Conservation (phyloP, 53 echinoderm and acorn worm genomes). For the Holothuria leucospilota region DNA sequence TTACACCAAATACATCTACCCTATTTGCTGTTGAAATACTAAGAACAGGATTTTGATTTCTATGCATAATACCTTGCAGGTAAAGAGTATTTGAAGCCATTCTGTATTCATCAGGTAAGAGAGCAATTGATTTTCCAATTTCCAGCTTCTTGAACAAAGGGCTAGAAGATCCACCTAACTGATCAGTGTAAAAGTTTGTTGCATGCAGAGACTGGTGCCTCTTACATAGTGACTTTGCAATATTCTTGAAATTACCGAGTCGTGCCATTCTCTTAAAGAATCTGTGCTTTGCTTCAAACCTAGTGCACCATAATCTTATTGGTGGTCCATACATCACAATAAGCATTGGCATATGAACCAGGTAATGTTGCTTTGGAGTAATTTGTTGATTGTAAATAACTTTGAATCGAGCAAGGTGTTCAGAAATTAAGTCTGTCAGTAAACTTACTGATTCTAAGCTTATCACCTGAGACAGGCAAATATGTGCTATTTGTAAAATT, state of each 20-base stretch:
- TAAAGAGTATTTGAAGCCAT: no score
- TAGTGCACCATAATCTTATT: slow-evolving; percentile 43
- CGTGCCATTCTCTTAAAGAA: slow-evolving; percentile 43
- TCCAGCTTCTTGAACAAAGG: no score
- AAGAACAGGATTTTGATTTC: no score
- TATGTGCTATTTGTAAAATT: slow-evolving; percentile 40
- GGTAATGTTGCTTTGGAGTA: slow-evolving; percentile 53
- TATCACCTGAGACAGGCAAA: slow-evolving; percentile 44
- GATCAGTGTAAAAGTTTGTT: no score
- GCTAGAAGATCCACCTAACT: no score
- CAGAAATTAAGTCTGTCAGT: slow-evolving; percentile 29
- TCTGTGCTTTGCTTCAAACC: slow-evolving; percentile 49
- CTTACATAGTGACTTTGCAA: slow-evolving; percentile 32
- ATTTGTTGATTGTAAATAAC: slow-evolving; percentile 21
- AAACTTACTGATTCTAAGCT: slow-evolving; percentile 22
- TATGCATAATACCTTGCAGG: no score
- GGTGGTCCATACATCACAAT: slow-evolving; percentile 37
- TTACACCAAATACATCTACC: no score
- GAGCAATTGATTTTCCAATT: no score
- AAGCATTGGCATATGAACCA: slow-evolving; percentile 40
- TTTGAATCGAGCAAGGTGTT: slow-evolving; percentile 40
- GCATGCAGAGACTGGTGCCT: slow-evolving; percentile 4
- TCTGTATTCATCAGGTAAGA: no score
- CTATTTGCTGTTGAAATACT: no score
- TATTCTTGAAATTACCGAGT: slow-evolving; percentile 44